Evolutionary conservation across 2,888 invertebrate genomes (phyloP).

Genomic region (Leptinotarsa juncta): DNA sequence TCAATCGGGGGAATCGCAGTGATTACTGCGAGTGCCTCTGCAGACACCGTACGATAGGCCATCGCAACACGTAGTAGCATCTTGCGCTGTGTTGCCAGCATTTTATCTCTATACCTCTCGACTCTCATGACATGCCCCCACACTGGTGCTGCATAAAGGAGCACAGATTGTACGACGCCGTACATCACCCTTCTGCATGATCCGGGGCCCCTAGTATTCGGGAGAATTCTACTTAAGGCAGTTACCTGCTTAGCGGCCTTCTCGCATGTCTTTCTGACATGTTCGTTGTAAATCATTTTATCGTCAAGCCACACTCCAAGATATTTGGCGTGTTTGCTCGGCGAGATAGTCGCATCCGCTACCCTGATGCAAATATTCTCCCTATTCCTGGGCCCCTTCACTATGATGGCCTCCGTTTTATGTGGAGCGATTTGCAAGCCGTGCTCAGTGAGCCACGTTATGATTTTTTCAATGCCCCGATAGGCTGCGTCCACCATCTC

Average conservation of each 20-base stretch:
- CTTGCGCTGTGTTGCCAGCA: slow-evolving; percentile 24
- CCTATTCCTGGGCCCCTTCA: slow-evolving; percentile 27
- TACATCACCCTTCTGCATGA: slow-evolving; percentile 23
- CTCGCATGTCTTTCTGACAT: slow-evolving; percentile 6
- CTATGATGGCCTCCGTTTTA: slow-evolving; percentile 33
- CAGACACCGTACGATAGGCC: slow-evolving; percentile 37
- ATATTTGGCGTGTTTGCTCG: slow-evolving; percentile 28
- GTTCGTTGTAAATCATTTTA: slow-evolving; percentile 24
- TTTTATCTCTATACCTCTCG: slow-evolving; percentile 17
- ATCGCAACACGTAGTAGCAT: slow-evolving; percentile 13
- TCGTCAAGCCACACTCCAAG: slow-evolving; percentile 8
- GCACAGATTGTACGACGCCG: slow-evolving; percentile 26
- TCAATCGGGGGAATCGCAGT: slow-evolving; percentile 34
- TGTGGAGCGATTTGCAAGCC: slow-evolving; percentile 21
- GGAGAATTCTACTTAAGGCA: slow-evolving; percentile 26
- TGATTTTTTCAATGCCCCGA: background rate
- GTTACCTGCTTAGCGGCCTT: background rate
- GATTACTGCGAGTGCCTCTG: slow-evolving; percentile 32
- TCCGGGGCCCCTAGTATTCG: slow-evolving; percentile 29
- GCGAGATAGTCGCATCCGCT: background rate
- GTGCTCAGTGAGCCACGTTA: slow-evolving; percentile 27
- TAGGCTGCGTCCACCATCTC: slow-evolving; percentile 15
- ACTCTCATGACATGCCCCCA: slow-evolving; percentile 28
- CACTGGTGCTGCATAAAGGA: slow-evolving; percentile 23
- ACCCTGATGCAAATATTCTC: background rate